A percentile compares a stretch with the other conserved stretches of the same genome.
These are phyloP conservation scores for Andrena hattorfiana DNA, from an alignment of 2,888 invertebrate species.

Conservation along the genomic window DNA sequence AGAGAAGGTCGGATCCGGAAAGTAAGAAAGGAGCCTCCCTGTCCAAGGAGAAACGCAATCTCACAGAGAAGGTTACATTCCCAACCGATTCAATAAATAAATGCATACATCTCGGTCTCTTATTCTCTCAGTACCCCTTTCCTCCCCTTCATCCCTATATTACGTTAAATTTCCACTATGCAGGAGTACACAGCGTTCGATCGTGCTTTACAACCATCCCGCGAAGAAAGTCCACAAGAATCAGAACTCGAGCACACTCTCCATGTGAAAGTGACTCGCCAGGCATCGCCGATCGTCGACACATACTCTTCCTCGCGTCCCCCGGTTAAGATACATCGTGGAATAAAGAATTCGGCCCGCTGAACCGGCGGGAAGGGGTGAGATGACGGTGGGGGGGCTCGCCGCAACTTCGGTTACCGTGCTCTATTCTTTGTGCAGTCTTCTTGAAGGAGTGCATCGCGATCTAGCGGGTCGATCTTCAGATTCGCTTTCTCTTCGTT, in stretches of 20 bases:
- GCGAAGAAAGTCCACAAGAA: slow-evolving; percentile 8
- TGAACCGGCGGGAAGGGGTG: slow-evolving; percentile 35
- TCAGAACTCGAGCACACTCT: neutral
- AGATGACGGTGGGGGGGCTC: slow-evolving; percentile 37
- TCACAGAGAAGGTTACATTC: no score
- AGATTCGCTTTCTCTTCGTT: neutral
- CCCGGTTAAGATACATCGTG: neutral
- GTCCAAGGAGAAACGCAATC: no score
- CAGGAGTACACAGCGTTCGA: no score
- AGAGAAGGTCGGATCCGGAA: no score
- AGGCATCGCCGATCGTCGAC: neutral
- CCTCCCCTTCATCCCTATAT: no score
- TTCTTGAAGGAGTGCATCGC: neutral
- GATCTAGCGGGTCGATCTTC: neutral
- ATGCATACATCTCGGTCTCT: no score
- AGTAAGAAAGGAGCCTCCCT: no score
- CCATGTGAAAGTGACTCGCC: slow-evolving; percentile 1
- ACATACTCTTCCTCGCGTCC: neutral
- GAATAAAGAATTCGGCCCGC: slow-evolving; percentile 25
- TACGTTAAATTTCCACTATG: no score
- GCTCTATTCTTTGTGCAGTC: slow-evolving; percentile 25
- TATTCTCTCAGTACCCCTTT: no score
- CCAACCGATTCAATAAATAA: no score
- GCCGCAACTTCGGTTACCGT: neutral
- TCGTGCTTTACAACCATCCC: no score